phyloP scores from a whole-genome alignment of 2,113 vertebrate genomes.

The Gobiocypris rarus region DNA sequence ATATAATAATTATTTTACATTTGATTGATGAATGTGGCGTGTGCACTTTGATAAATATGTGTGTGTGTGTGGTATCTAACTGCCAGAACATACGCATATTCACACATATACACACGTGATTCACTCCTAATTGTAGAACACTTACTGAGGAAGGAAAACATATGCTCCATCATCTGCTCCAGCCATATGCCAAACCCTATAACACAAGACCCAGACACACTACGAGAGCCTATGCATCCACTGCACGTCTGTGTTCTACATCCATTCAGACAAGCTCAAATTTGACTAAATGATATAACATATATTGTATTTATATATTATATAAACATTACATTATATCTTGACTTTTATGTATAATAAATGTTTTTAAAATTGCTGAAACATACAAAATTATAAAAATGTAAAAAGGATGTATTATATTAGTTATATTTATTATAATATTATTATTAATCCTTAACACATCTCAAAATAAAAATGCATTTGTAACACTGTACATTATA shows the following conservation, averaged over 20 bases:
- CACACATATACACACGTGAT: constrained; percentile 30
- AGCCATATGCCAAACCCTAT: constrained; percentile 60
- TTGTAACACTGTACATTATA: background rate
- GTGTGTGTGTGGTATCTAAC: background rate
- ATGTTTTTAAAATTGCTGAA: background rate
- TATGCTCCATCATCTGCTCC: constrained; percentile 69
- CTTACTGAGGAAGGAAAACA: constrained; percentile 53
- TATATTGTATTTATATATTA: background rate
- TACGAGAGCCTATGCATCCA: background rate
- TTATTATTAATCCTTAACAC: background rate
- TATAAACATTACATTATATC: background rate
- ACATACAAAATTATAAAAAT: too few species aligned
- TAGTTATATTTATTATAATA: too few species aligned
- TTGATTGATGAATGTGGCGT: background rate
- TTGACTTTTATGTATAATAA: background rate
- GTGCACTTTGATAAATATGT: background rate
- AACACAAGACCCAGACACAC: constrained; percentile 47
- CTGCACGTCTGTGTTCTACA: background rate
- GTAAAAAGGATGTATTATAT: too few species aligned
- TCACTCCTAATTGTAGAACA: constrained; percentile 57
- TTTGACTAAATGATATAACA: background rate
- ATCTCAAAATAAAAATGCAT: background rate
- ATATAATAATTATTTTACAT: constrained; percentile 8
- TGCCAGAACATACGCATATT: constrained; percentile 1
- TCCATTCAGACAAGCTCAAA: background rate